Percentiles rank a stretch among this genome's conserved stretches.
Evolutionary conservation across 2,888 invertebrate species (phyloP).

Genomic region (Sphecodes monilicornis): DNA sequence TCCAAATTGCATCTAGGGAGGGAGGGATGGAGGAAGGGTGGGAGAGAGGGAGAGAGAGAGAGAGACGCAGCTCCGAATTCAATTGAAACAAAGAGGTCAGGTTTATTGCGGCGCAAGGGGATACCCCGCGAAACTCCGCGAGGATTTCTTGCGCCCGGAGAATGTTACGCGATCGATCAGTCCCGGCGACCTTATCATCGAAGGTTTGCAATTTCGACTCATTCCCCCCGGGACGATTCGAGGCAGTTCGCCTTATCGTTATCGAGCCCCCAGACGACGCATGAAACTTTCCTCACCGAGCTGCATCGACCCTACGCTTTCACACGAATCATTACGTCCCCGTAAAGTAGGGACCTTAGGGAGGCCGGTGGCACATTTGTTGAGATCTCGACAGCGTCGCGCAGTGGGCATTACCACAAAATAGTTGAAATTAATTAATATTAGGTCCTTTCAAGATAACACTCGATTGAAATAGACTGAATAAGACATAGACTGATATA

Average conservation of each 20-base stretch:
- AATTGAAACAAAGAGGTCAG: conserved; percentile 70
- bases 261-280: conserved; percentile 18
- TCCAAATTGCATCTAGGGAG: too few species aligned
- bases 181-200: conserved; percentile 70
- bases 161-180: conserved; percentile 70
- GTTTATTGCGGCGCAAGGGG: conserved; percentile 68
- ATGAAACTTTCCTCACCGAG: conserved; percentile 22
- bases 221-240: conserved; percentile 66
- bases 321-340: conserved; percentile 39
- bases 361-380: conserved; percentile 13
- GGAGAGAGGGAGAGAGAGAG: not conserved
- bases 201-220: conserved; percentile 72
- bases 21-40: too few species aligned
- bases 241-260: conserved; percentile 58
- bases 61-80: conserved; percentile 64
- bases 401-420: not conserved
- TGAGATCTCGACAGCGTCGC: not conserved
- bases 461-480: too few species aligned
- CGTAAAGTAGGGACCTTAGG: conserved; percentile 25
- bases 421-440: not conserved
- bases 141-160: conserved; percentile 65
- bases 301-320: not conserved
- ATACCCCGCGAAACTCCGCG: conserved; percentile 36
- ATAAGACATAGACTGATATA: too few species aligned
- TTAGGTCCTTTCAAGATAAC: too few species aligned